Evolutionary conservation across 2,888 invertebrate genomes (phyloP).

Genomic region (Cephalotes varians): DNA sequence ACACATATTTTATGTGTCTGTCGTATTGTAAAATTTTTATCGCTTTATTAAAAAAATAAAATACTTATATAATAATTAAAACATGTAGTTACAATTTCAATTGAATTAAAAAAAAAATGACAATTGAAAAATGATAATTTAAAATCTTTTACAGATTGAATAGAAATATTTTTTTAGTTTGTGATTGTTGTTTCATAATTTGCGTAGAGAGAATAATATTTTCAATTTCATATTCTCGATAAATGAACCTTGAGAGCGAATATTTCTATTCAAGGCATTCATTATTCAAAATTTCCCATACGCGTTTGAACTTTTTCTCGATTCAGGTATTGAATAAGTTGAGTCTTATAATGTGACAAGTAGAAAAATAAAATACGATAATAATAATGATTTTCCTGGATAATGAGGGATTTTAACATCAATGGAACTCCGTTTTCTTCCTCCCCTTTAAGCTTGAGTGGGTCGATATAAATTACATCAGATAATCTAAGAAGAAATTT

Average conservation of each 20-base stretch:
- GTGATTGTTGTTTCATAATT: neutral
- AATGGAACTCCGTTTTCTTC: slow-evolving; percentile 25
- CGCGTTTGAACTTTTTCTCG: neutral
- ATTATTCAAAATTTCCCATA: neutral
- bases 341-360: slow-evolving; percentile 33
- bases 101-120: neutral
- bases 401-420: slow-evolving; percentile 37
- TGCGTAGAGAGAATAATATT: neutral
- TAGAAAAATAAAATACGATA: slow-evolving; percentile 25
- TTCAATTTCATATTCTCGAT: slow-evolving; percentile 13
- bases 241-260: neutral
- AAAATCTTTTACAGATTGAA: neutral
- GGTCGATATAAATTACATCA: slow-evolving; percentile 50
- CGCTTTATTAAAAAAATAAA: neutral
- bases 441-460: neutral
- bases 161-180: neutral
- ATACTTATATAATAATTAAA: neutral
- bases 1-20: neutral
- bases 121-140: neutral
- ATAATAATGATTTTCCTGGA: slow-evolving; percentile 27
- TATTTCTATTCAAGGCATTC: neutral
- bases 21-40: neutral
- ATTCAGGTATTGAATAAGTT: slow-evolving; percentile 7
- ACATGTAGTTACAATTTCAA: neutral
- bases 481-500: slow-evolving; percentile 55